Conservation (phyloP, 2,113 vertebrate species). For the Puntigrus tetrazona region DNA sequence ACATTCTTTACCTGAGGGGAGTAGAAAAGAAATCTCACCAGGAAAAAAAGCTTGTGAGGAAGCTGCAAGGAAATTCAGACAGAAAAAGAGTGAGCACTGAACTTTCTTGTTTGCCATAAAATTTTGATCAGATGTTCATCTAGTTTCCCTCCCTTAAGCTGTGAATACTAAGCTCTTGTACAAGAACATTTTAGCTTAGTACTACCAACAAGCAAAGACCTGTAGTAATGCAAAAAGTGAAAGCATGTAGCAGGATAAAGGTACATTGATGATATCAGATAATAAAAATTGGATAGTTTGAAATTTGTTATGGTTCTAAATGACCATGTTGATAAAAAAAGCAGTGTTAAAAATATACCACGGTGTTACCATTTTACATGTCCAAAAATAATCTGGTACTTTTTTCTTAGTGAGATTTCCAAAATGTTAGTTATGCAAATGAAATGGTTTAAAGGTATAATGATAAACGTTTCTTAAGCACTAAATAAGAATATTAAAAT, state of each 20-base stretch:
- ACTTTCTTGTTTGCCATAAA: neutral
- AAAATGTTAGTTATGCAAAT: too few species aligned
- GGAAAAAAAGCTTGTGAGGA: neutral
- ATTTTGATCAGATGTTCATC: neutral
- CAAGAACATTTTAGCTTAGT: neutral
- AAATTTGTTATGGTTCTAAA: too few species aligned
- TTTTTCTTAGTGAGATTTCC: too few species aligned
- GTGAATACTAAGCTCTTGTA: neutral
- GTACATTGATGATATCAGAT: neutral
- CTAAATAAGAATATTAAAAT: neutral
- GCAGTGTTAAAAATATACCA: too few species aligned
- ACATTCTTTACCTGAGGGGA: slow-evolving; percentile 4
- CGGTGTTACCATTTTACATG: too few species aligned
- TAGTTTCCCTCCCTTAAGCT: neutral
- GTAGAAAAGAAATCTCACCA: neutral
- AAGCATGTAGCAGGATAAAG: neutral
- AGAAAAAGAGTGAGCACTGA: neutral
- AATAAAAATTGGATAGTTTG: too few species aligned
- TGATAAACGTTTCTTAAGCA: neutral
- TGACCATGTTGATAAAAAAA: too few species aligned
- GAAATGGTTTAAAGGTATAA: neutral
- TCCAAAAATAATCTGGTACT: too few species aligned
- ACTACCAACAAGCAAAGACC: neutral
- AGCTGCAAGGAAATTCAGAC: neutral
- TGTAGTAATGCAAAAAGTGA: neutral